A percentile compares a stretch with the other conserved stretches of the same genome.
phyloP scores from a whole-genome alignment of 2,888 invertebrate genomes.

The Hydraecia micacea region DNA sequence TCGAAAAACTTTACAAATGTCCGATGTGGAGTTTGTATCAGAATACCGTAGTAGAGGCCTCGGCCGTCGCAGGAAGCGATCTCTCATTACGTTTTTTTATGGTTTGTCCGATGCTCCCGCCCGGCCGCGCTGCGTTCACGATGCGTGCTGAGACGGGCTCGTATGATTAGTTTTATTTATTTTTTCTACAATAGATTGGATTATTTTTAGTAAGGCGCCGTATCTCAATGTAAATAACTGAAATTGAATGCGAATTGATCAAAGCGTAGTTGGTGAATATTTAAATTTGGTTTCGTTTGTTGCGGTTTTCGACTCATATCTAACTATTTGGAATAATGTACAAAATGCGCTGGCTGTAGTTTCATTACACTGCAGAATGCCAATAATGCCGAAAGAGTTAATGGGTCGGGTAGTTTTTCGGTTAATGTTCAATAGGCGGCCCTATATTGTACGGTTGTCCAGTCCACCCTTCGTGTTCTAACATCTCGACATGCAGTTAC shows the following conservation, averaged over 20 bases:
- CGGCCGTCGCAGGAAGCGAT: conserved; percentile 87
- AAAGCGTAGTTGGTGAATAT: neutral
- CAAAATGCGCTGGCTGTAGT: neutral
- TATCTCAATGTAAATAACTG: conserved; percentile 5
- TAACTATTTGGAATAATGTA: neutral
- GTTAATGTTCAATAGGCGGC: neutral
- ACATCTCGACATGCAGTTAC: conserved; percentile 21
- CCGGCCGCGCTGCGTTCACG: conserved; percentile 70
- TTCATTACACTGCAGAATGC: conserved; percentile 9
- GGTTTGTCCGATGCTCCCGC: conserved; percentile 86
- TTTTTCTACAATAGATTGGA: conserved; percentile 63
- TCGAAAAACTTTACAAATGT: conserved; percentile 54
- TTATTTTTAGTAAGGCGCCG: conserved; percentile 51
- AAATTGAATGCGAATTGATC: conserved; percentile 18
- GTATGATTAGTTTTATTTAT: conserved; percentile 70
- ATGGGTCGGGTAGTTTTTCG: neutral
- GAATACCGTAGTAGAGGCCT: conserved; percentile 71
- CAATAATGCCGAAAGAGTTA: neutral
- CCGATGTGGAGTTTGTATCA: conserved; percentile 64
- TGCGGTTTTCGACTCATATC: neutral
- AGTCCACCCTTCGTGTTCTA: conserved; percentile 8
- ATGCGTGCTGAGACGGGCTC: conserved; percentile 70
- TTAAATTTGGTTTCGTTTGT: neutral
- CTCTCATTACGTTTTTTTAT: conserved; percentile 89
- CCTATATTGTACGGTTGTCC: neutral